Evolutionary conservation across 1,140 invertebrate species (phyloP).

Genomic region (Drosophila arizonae): DNA sequence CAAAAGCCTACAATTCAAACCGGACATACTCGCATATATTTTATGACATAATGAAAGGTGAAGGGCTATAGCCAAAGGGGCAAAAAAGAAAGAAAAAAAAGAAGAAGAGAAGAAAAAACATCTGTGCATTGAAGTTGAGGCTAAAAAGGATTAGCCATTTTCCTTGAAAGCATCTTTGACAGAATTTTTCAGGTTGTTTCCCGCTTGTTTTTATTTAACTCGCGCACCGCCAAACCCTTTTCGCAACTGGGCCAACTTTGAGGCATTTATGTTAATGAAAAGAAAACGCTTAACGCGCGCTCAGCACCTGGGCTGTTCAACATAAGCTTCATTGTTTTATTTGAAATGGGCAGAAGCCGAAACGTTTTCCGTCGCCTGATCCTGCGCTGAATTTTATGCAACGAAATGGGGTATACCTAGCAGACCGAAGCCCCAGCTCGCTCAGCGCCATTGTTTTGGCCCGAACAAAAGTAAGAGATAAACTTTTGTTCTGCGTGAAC

Average conservation of each 20-base stretch:
- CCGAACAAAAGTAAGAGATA: slow-evolving; percentile 76
- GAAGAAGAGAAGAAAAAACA: not conserved
- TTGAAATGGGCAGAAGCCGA: slow-evolving; percentile 41
- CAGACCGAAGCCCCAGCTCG: not conserved
- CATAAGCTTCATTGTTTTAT: slow-evolving; percentile 60
- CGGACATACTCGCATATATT: slow-evolving; percentile 21
- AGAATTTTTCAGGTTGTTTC: slow-evolving; percentile 4
- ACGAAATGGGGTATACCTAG: slow-evolving; percentile 22
- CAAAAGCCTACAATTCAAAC: slow-evolving; percentile 62
- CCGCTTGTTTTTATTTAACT: slow-evolving; percentile 1
- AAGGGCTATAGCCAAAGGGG: slow-evolving; percentile 36
- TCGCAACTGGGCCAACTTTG: slow-evolving; percentile 39
- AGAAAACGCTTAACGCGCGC: slow-evolving; percentile 67
- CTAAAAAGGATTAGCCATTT: slow-evolving; percentile 24
- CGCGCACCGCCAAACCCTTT: no score
- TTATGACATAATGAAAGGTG: not conserved
- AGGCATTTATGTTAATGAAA: slow-evolving; percentile 76
- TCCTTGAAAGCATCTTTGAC: slow-evolving; percentile 24
- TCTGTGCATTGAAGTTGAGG: slow-evolving; percentile 9
- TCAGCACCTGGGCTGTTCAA: slow-evolving; percentile 8
- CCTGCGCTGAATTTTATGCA: slow-evolving; percentile 64
- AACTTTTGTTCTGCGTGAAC: slow-evolving; percentile 79
- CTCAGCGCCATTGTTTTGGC: slow-evolving; percentile 54
- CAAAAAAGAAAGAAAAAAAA: not conserved
- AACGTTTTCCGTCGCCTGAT: slow-evolving; percentile 51